phyloP scores from a whole-genome alignment of 2,113 vertebrate species.

The Enhydra lutris region DNA sequence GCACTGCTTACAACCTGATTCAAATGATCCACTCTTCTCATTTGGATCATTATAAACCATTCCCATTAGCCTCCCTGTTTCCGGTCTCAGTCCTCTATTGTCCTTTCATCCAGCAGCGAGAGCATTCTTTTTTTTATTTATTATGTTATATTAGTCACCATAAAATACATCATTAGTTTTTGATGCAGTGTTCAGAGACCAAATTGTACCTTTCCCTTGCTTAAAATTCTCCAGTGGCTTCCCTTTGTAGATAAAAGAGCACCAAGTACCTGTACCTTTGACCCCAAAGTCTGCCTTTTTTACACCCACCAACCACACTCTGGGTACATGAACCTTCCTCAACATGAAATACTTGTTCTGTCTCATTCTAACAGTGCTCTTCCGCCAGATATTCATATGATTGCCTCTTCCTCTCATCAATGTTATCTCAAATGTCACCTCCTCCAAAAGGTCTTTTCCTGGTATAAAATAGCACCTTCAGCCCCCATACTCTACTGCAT shows the following conservation, averaged over 20 bases:
- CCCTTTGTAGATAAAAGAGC: not conserved
- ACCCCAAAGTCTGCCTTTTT: not conserved
- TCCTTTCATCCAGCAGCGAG: not conserved
- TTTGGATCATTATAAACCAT: not conserved
- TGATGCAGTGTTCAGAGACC: not conserved
- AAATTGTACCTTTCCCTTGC: not conserved
- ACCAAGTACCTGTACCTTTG: not conserved
- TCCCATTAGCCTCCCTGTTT: not conserved
- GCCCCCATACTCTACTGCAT: not conserved
- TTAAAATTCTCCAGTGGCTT: not conserved
- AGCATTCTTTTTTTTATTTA: not conserved
- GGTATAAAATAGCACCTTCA: not conserved
- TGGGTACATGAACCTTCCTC: not conserved
- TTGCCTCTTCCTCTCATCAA: not conserved
- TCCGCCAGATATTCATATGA: not conserved
- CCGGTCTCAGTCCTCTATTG: not conserved
- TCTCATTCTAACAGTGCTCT: not conserved
- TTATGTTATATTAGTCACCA: no score
- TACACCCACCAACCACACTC: not conserved
- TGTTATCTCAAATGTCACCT: not conserved
- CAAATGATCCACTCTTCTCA: not conserved
- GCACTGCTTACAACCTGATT: not conserved
- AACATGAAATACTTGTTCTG: not conserved
- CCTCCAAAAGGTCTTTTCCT: not conserved
- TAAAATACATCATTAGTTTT: no score